Percentiles rank a stretch among this genome's conserved stretches.
phyloP scores from a whole-genome alignment of 1,140 invertebrate genomes.

The Drosophila nigromelanica region DNA sequence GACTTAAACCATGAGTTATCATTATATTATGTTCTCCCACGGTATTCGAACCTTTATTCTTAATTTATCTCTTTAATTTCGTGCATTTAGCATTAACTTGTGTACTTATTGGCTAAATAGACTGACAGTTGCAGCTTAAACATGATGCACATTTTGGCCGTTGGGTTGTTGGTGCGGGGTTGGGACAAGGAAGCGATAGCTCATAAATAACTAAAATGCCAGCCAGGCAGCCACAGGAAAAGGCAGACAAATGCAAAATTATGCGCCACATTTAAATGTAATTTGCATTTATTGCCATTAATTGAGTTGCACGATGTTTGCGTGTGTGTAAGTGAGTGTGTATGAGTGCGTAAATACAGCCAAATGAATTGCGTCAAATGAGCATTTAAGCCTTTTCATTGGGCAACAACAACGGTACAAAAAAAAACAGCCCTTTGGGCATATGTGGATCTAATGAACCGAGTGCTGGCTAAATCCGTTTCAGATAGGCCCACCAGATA shows the following conservation, averaged over 20 bases:
- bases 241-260: slow-evolving; percentile 62
- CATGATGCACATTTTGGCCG: slow-evolving; percentile 2
- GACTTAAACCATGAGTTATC: no score
- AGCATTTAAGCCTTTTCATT: slow-evolving; percentile 53
- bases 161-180: background rate
- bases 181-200: slow-evolving; percentile 13
- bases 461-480: slow-evolving; percentile 26
- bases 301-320: slow-evolving; percentile 57
- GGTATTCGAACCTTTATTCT: no score
- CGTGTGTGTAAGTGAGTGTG: slow-evolving; percentile 18
- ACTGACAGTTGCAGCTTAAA: no score
- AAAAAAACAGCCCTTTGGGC: slow-evolving; percentile 19
- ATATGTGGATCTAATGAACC: slow-evolving; percentile 44
- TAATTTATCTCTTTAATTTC: no score
- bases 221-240: slow-evolving; percentile 18
- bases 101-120: no score
- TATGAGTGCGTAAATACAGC: slow-evolving; percentile 26
- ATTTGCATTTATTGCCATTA: slow-evolving; percentile 71
- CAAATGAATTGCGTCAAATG: slow-evolving; percentile 52
- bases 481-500: slow-evolving; percentile 34
- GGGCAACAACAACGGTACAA: slow-evolving; percentile 19
- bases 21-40: no score
- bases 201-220: slow-evolving; percentile 51
- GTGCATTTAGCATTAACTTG: no score
- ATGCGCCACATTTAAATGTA: slow-evolving; percentile 61